Evolutionary conservation across 2,113 vertebrate species (phyloP).

Genomic region (Toxostoma redivivum): DNA sequence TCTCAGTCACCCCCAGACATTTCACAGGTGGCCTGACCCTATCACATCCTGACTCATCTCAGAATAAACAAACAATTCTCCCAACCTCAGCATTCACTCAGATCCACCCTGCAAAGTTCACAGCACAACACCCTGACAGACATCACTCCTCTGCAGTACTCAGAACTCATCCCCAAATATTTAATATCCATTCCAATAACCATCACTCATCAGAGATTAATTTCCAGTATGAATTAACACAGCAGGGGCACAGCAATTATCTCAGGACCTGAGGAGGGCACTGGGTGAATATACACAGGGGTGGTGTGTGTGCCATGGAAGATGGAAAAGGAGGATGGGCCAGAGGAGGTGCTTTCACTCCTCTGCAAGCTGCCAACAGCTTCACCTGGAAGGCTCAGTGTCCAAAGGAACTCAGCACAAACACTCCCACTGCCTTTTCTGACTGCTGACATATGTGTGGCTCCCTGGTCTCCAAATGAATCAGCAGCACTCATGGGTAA

Average conservation of each 20-base stretch:
- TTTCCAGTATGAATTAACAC: neutral
- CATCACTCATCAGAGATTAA: neutral
- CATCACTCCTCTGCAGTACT: neutral
- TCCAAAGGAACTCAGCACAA: neutral
- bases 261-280: neutral
- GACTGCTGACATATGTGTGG: neutral
- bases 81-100: neutral
- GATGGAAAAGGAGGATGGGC: neutral
- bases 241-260: neutral
- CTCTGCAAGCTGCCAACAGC: neutral
- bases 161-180: neutral
- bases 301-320: rapidly evolving
- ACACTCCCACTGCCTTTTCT: neutral
- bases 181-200: neutral
- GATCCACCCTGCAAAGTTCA: neutral
- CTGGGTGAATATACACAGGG: no score
- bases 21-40: neutral
- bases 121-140: neutral
- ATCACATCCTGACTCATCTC: neutral
- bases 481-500: neutral
- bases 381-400: neutral
- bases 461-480: neutral
- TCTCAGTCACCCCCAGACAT: neutral
- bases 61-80: neutral
- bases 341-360: neutral